A percentile compares a stretch with the other conserved stretches of the same genome.
Evolutionary conservation across 2,888 invertebrate species (phyloP).

Genomic region (Drosophila fulvimacula): DNA sequence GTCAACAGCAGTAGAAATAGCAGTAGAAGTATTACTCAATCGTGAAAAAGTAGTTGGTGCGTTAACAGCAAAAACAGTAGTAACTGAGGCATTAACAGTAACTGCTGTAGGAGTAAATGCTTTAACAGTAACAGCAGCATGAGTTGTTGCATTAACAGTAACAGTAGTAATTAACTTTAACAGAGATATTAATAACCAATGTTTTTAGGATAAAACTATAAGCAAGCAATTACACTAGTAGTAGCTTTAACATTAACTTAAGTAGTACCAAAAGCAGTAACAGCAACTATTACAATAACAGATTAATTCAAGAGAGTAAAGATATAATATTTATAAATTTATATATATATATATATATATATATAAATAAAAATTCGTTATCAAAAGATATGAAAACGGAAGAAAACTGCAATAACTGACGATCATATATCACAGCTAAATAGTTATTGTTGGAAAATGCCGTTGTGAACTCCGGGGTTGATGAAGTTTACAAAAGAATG

Average conservation of each 20-base stretch:
- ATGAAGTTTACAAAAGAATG: constrained; percentile 43
- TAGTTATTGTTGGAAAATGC: constrained; percentile 31
- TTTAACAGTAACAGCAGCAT: background rate
- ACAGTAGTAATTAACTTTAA: background rate
- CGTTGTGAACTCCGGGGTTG: constrained; percentile 55
- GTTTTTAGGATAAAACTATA: background rate
- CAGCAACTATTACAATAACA: background rate
- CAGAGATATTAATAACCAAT: background rate
- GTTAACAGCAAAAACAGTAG: background rate
- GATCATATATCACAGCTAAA: constrained; percentile 11
- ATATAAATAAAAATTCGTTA: background rate
- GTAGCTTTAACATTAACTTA: background rate
- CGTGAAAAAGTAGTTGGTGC: background rate
- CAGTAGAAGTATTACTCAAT: background rate
- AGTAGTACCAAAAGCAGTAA: background rate
- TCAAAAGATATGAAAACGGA: background rate
- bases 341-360: background rate
- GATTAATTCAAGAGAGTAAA: background rate
- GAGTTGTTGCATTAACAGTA: background rate
- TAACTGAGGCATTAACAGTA: background rate
- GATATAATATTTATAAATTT: no score
- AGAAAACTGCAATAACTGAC: constrained; percentile 6
- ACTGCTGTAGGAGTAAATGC: background rate
- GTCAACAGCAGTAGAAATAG: background rate
- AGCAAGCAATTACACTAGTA: no score